A percentile compares a stretch with the other conserved stretches of the same genome.
Conservation (phyloP, 2,888 invertebrate genomes). For the Oscheius onirici region DNA sequence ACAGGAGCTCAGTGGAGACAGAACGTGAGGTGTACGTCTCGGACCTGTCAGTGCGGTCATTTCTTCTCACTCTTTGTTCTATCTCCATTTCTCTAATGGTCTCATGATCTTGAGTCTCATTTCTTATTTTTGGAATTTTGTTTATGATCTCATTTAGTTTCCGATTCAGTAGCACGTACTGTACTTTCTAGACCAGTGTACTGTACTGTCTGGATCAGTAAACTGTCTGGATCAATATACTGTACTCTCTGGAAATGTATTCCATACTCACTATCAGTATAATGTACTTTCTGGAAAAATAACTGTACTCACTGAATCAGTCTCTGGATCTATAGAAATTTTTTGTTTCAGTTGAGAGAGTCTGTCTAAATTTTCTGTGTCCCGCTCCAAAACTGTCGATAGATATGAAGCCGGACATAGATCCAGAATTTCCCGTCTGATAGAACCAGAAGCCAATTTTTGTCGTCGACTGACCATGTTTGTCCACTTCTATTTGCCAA, state of each 20-base stretch:
- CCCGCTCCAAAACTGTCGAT: too few species aligned
- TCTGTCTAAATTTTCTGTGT: too few species aligned
- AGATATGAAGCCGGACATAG: too few species aligned
- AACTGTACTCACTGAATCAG: too few species aligned
- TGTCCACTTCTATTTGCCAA: conserved; percentile 26
- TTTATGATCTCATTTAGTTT: background rate
- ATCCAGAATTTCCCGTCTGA: too few species aligned
- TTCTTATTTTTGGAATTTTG: background rate
- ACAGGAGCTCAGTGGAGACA: conserved; percentile 16
- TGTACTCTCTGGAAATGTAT: too few species aligned
- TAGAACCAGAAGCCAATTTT: background rate
- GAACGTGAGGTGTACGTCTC: conserved; percentile 27
- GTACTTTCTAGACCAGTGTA: background rate
- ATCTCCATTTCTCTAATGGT: background rate
- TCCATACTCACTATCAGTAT: too few species aligned
- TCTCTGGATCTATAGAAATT: too few species aligned
- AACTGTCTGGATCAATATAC: too few species aligned
- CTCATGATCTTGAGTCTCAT: background rate
- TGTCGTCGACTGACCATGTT: background rate
- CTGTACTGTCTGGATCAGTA: background rate
- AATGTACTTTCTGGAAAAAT: too few species aligned
- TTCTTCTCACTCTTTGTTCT: background rate
- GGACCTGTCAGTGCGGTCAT: conserved; percentile 8
- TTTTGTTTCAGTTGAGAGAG: too few species aligned
- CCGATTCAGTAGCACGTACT: background rate